Conservation (phyloP, 2,797 vertebrate species). For the Hylomyscus alleni region DNA sequence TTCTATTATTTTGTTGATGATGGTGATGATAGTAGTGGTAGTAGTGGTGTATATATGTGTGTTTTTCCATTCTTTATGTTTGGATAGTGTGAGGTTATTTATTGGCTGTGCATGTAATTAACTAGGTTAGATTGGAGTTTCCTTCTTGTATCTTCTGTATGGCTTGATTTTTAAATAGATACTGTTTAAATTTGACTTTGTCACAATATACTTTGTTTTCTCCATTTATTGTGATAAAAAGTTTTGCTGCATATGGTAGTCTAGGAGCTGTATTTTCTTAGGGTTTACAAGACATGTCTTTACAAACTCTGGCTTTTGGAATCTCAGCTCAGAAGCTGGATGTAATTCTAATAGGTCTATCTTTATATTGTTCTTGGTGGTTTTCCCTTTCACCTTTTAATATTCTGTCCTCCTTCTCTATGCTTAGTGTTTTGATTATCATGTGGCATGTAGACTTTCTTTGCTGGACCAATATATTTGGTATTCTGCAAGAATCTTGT, state of each 20-base stretch:
- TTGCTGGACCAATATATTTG: not conserved
- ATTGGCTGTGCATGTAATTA: not conserved
- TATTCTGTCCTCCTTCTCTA: not conserved
- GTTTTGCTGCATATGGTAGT: not conserved
- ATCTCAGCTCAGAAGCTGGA: not conserved
- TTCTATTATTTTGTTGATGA: not conserved
- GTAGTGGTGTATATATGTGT: not conserved
- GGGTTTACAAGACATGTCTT: too few relatives aligned
- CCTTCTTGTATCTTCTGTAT: not conserved
- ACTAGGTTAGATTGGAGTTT: not conserved
- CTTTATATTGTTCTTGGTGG: not conserved
- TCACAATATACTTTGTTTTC: not conserved
- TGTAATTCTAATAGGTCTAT: not conserved
- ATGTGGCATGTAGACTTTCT: not conserved
- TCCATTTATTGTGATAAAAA: not conserved
- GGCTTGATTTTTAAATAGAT: not conserved
- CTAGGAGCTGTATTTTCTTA: too few relatives aligned
- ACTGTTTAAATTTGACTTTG: not conserved
- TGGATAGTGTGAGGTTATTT: too few relatives aligned
- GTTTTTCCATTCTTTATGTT: too few relatives aligned
- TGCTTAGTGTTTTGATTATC: not conserved
- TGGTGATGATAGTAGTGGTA: not conserved
- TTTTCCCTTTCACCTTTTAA: not conserved
- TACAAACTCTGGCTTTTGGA: not conserved
- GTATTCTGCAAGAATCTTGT: not conserved